These are phyloP conservation scores for Protobothrops mucrosquamatus DNA, from an alignment of 2,113 vertebrate genomes.

Conservation along the genomic window DNA sequence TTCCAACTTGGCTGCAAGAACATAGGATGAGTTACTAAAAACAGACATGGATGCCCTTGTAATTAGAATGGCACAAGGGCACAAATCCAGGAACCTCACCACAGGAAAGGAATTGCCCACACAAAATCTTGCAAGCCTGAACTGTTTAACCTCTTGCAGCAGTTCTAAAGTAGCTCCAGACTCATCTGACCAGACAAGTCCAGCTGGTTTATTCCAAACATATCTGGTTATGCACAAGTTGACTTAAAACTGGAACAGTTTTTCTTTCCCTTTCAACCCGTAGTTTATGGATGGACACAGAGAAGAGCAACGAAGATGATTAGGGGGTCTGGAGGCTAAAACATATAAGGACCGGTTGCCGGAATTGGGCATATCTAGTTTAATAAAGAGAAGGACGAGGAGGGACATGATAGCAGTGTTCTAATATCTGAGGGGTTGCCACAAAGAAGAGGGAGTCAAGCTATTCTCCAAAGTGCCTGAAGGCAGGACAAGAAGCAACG, in stretches of 20 bases:
- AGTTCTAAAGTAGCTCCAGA: background rate
- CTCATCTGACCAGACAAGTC: background rate
- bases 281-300: background rate
- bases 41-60: background rate
- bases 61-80: conserved; percentile 29
- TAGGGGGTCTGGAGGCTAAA: too few species aligned
- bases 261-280: background rate
- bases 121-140: background rate
- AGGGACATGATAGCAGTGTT: too few species aligned
- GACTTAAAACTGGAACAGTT: background rate
- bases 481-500: too few species aligned
- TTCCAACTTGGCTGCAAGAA: background rate
- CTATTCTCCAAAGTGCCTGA: too few species aligned
- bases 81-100: conserved; percentile 30
- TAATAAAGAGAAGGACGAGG: too few species aligned
- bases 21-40: conserved; percentile 36
- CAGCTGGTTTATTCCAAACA: background rate
- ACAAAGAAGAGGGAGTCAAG: too few species aligned
- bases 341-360: too few species aligned
- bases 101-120: background rate
- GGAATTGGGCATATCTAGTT: too few species aligned
- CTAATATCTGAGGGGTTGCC: too few species aligned
- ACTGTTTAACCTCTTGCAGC: background rate
- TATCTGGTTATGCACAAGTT: background rate
- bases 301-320: too few species aligned